These are phyloP conservation scores for Atherix ibis DNA, from an alignment of 2,888 invertebrate genomes.

Conservation along the genomic window DNA sequence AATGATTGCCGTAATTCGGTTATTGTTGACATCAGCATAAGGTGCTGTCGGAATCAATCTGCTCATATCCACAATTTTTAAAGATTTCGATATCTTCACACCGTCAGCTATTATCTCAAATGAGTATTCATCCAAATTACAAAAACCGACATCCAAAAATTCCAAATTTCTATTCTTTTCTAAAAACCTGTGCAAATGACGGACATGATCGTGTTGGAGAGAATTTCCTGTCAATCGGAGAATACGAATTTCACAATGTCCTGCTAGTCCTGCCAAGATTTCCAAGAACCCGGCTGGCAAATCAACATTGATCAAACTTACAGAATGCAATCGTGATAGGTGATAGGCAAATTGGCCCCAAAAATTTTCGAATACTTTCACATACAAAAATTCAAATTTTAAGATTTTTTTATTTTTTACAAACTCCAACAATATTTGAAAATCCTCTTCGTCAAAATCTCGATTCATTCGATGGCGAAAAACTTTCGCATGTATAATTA, in stretches of 20 bases:
- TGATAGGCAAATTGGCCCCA: background rate
- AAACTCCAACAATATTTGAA: slow-evolving; percentile 19
- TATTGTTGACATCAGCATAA: slow-evolving; percentile 18
- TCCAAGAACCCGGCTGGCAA: slow-evolving; percentile 4
- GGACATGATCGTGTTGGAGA: slow-evolving; percentile 4
- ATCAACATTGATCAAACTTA: slow-evolving; percentile 7
- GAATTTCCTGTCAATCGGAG: slow-evolving; percentile 10
- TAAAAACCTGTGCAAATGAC: slow-evolving; percentile 9
- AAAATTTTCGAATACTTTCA: background rate
- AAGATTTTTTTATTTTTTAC: slow-evolving; percentile 15
- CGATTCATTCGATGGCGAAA: slow-evolving; percentile 22
- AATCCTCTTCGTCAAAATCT: slow-evolving; percentile 16
- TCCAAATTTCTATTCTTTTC: slow-evolving; percentile 5
- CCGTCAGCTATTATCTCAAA: slow-evolving; percentile 27
- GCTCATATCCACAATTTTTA: slow-evolving; percentile 18
- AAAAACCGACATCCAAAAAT: slow-evolving; percentile 11
- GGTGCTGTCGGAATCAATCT: slow-evolving; percentile 16
- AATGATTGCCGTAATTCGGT: slow-evolving; percentile 18
- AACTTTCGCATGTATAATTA: slow-evolving; percentile 18
- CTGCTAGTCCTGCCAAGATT: background rate
- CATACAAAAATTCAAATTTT: slow-evolving; percentile 13
- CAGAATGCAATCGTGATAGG: slow-evolving; percentile 1
- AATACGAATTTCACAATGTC: background rate
- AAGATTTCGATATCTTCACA: slow-evolving; percentile 19
- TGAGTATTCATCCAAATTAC: slow-evolving; percentile 20